Conservation (phyloP, 2,888 invertebrate genomes). For the Cinara cedri region DNA sequence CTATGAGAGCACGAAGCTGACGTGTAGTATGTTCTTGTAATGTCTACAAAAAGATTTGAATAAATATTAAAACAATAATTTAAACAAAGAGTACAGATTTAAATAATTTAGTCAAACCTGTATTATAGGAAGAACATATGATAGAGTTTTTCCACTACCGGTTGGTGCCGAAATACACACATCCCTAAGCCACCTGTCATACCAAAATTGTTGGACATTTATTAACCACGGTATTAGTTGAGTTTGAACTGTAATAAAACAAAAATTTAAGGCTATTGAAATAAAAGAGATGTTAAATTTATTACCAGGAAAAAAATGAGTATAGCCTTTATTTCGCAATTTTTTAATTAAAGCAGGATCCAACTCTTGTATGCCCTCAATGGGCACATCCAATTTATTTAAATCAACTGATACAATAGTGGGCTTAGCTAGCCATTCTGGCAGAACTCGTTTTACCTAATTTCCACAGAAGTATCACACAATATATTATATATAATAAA, state of each 20-base stretch:
- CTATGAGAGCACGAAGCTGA: conserved; percentile 81
- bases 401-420: conserved; percentile 77
- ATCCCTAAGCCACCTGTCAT: conserved; percentile 78
- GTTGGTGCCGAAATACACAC: conserved; percentile 97
- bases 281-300: background rate
- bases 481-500: background rate
- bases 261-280: background rate
- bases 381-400: conserved; percentile 66
- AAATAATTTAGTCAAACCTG: conserved; percentile 66
- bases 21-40: conserved; percentile 70
- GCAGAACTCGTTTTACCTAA: conserved; percentile 76
- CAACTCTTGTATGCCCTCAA: conserved; percentile 70
- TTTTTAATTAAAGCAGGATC: conserved; percentile 70
- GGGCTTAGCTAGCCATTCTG: conserved; percentile 86
- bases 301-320: conserved; percentile 76
- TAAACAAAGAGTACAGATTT: conserved; percentile 59
- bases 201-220: conserved; percentile 68
- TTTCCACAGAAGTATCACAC: background rate
- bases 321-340: conserved; percentile 74
- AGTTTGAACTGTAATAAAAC: conserved; percentile 69
- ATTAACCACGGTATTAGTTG: conserved; percentile 79
- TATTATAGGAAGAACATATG: conserved; percentile 90
- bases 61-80: conserved; percentile 59
- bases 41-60: conserved; percentile 63
- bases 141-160: conserved; percentile 95